Evolutionary conservation across 2,888 invertebrate species (phyloP), one percentile per base, ranked within the genome.

Genomic region (Gymnosoma rotundatum): DNA sequence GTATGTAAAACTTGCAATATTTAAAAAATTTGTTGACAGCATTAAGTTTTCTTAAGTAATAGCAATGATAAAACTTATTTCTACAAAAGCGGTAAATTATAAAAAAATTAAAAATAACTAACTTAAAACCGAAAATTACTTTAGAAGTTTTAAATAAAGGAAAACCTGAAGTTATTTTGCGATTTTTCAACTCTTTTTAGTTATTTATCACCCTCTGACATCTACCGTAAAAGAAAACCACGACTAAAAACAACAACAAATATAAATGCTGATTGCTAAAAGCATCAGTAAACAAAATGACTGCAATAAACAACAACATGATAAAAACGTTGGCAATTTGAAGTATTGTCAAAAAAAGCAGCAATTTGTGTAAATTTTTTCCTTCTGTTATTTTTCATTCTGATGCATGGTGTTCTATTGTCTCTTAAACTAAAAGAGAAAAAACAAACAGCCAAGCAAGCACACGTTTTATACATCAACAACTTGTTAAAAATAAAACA

Each of bases 271-370:
- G 73, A 76, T 83, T 61, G 80, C 80, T 78, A 36, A 76, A 80
- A 78, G 82, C 86, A 86, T 74, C 79, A 83, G 25, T 66, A 79
- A 66, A 67, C 56, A 45, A 73, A 83, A 78, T 85, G 60, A 75
- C 67, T 73, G 81, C 67, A 69, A 78, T 80, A 82, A 86, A 83
- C 85, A 79, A 72, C 64, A 83, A 58, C 64, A 83, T 78, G 83
- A 84, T 84, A 85, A 83, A 79, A 83, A 76, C 79, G 63, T 76
- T 83, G 73, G 84, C 86, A 85, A 86, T 86, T 85, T 83, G 80
- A 86, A 81, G 86, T 78, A 83, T 85, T 87, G 86, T 85, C 85
- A 86, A 85, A 78, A 67, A 74, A 83, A 85, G 83, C 3, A 81
- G 86, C 78, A 85, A 86, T 87, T 87, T 86, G 86, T 85, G 81